Base-by-base conservation (phyloP, 2,888 invertebrate species). In the Lepidochrysops patricia region DNA sequence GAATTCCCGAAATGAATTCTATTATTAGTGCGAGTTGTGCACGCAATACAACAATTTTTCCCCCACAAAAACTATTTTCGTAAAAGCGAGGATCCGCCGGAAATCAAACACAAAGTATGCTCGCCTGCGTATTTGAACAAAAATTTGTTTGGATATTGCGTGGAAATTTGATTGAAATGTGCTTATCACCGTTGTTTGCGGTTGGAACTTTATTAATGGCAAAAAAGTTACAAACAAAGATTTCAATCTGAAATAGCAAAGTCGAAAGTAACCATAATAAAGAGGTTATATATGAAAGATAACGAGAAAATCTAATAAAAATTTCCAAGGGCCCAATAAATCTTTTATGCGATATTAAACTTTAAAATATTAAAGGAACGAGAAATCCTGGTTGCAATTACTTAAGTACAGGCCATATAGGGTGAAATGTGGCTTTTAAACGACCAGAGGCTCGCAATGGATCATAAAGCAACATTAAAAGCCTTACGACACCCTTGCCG, bases 391-490 rank as follows among this genome's bases (percentile, higher is more conserved):
- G 54, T 19, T 32, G 52, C 54, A 54, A 54, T 54, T 54, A 54
- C 54, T 54, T 54, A 54, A 54, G 54, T 54, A 54, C 54, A 54
- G 54, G 68, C 69, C 63, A 70, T 78, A 76, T 80, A 79, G 69
- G 63, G 64, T 71, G 76, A 76, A 76, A 79, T 75, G 72, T 73
- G 72, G 68, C 68, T 71, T 72, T 73, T 80, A 83, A 82, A 83
- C 69, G 69, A 69, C 70, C 69, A 67, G 71, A 68, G 76, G 75
- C 74, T 77, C 71, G 77, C 74, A 77, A 82, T 78, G 75, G 80
- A 70, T 76, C 77, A 80, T 85, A 84, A 85, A 84, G 76, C 66
- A 74, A 72, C 76, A 77, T 83, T 83, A 82, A 82, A 81, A 76
- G 77, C 72, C 78, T 79, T 75, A 77, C 75, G 75, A 74, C 72